These are phyloP conservation scores for Anguilla marmorata DNA, from an alignment of 2,797 vertebrate genomes.

Conservation along the genomic window DNA sequence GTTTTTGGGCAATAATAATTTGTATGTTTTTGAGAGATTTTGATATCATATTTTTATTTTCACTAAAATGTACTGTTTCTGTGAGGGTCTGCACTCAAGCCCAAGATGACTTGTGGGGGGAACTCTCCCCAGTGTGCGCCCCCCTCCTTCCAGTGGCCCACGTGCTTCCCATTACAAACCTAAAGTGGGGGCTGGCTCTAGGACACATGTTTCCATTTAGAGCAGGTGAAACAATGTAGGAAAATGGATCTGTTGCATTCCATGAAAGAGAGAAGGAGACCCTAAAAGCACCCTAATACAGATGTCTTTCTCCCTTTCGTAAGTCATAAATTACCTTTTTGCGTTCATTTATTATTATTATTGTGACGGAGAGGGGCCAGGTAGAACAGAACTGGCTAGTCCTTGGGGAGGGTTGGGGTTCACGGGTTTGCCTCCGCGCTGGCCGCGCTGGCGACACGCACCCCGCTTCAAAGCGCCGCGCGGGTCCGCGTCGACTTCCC, in stretches of 20 bases:
- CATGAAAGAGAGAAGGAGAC: slow-evolving; percentile 49
- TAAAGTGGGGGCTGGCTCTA: slow-evolving; percentile 63
- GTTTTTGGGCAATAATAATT: neutral
- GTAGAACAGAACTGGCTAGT: slow-evolving; percentile 71
- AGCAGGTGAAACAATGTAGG: slow-evolving; percentile 85
- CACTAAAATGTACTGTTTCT: no score
- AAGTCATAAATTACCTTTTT: neutral
- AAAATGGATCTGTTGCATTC: slow-evolving; percentile 81
- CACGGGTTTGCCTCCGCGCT: slow-evolving; percentile 42
- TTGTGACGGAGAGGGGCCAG: slow-evolving; percentile 44
- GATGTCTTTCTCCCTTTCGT: neutral
- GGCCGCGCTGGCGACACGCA: slow-evolving; percentile 28
- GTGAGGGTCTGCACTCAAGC: no score
- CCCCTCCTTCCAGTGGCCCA: slow-evolving; percentile 46
- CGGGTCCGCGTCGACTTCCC: slow-evolving; percentile 30
- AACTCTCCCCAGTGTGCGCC: no score
- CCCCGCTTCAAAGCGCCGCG: slow-evolving; percentile 52
- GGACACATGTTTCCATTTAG: slow-evolving; percentile 79
- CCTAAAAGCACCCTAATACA: no score
- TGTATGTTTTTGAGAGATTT: neutral
- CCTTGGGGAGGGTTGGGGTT: slow-evolving; percentile 23
- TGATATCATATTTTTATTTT: no score
- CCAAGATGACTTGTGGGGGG: no score
- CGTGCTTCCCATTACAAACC: slow-evolving; percentile 76
- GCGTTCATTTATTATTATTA: neutral